Percentiles rank a stretch among this genome's conserved stretches.
Evolutionary conservation across 2,797 vertebrate species (phyloP).

Genomic region (Pterois miles): DNA sequence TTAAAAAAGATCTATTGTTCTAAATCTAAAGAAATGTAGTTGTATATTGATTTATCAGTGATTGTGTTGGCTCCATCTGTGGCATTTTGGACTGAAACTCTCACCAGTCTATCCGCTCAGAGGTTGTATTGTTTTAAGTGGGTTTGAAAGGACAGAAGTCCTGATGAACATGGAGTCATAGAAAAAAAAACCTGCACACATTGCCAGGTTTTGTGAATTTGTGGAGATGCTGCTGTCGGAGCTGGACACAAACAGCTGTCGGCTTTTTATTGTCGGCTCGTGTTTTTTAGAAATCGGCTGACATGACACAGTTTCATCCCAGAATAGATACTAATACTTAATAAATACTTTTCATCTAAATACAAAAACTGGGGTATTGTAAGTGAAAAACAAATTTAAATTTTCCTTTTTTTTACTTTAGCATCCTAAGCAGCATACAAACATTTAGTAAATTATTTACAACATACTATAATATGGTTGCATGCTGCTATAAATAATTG

Average conservation of each 20-base stretch:
- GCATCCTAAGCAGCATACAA: not conserved
- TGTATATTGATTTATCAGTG: not conserved
- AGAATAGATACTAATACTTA: not conserved
- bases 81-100: not conserved
- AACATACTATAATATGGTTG: not conserved
- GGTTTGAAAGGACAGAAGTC: not conserved
- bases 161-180: not conserved
- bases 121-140: not conserved
- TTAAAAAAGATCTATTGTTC: not conserved
- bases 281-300: not conserved
- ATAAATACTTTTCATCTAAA: not conserved
- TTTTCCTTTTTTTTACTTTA: not conserved
- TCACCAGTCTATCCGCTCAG: not conserved
- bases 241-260: constrained; percentile 29
- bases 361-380: not conserved
- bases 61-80: not conserved
- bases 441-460: not conserved
- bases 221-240: not conserved
- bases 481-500: not conserved
- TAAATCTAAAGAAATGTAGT: not conserved
- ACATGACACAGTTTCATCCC: not conserved
- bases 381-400: not conserved
- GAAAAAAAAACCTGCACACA: not conserved
- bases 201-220: constrained; percentile 1
- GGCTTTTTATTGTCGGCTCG: not conserved